Base-by-base conservation (phyloP, 2,888 invertebrate species). In the Girardia tigrina region DNA sequence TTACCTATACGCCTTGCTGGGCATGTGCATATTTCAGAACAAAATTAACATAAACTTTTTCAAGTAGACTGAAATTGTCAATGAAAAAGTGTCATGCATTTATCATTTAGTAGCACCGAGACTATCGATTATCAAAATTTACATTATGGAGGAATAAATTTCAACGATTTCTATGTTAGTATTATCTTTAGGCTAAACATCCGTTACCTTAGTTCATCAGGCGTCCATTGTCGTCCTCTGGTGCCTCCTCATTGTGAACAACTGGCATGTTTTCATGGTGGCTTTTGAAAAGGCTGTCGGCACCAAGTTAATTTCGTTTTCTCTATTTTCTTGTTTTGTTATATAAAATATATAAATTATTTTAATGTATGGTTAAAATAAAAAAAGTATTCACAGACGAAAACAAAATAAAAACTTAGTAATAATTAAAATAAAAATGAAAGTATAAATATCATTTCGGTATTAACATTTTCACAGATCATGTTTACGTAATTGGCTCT, bases 191-290 rank as follows among this genome's bases (percentile, higher is more conserved):
- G 16, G 8, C 36, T 12, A 36, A 36, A 12, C 8, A 12, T 16
- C 16, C 16, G 16, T 36, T 36, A 12, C 16, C n/a, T 12, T 36
- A 16, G 36, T 12, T 36, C 16, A 12, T n/a, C 23, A 56, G 56
- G n/a, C 56, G 4, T 56, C 56, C 4, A 56, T 56, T 56, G 56
- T 56, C 4, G n/a, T 16, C 6, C n/a, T 56, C n/a, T 56, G 56
- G 56, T 56, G 56, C 56, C 56, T 56, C 2, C n/a, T 56, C 20
- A 56, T 56, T 56, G 56, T 56, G 20, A 56, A 56, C 23, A 56
- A 56, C 56, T 56, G 56, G 56, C 56, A 56, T n/a, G 56, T 56
- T 4, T 56, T 56, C n/a, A 56, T 56, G 56, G 56, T 56, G n/a
- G 56, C 56, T 56, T 56, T 56, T 56, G 56, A 56, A 56, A n/a